Evolutionary conservation across 1,140 invertebrate species (phyloP).

Genomic region (Hypothenemus hampei): DNA sequence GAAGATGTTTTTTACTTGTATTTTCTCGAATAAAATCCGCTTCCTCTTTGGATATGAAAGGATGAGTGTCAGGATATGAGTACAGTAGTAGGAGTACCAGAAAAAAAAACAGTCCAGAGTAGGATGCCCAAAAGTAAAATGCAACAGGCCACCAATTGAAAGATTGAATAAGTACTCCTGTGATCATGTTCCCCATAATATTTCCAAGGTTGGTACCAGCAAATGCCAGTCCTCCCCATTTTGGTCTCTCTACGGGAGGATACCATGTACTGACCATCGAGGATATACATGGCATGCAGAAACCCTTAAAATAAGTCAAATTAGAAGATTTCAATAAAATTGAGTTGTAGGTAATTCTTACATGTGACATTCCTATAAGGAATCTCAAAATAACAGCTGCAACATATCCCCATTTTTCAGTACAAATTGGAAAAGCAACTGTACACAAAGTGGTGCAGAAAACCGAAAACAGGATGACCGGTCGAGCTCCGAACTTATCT

Average conservation of each 20-base stretch:
- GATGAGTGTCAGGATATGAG: constrained; percentile 26
- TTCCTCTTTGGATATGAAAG: constrained; percentile 24
- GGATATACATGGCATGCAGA: constrained; percentile 20
- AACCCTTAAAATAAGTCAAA: constrained; percentile 12
- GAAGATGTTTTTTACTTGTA: constrained; percentile 15
- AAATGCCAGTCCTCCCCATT: constrained; percentile 22
- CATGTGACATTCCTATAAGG: constrained; percentile 12
- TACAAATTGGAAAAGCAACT: constrained; percentile 9
- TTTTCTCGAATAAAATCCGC: constrained; percentile 5
- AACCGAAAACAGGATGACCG: constrained; percentile 18
- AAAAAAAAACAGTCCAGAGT: constrained; percentile 7
- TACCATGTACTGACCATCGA: constrained; percentile 27
- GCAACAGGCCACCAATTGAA: constrained; percentile 20
- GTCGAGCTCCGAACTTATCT: constrained; percentile 23
- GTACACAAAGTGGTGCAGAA: constrained; percentile 10
- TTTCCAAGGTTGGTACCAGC: constrained; percentile 25
- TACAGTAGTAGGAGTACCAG: constrained; percentile 19
- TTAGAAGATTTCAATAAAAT: neutral
- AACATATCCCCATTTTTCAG: constrained; percentile 4
- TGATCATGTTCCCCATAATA: constrained; percentile 24
- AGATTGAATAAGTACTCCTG: constrained; percentile 17
- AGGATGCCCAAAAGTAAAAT: constrained; percentile 28
- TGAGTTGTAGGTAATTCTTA: neutral
- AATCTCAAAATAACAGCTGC: constrained; percentile 14
- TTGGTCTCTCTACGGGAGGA: constrained; percentile 14